Base-by-base conservation (phyloP, 30 jellyfish, hydroid and myxozoan species). In the Sanderia malayensis region DNA sequence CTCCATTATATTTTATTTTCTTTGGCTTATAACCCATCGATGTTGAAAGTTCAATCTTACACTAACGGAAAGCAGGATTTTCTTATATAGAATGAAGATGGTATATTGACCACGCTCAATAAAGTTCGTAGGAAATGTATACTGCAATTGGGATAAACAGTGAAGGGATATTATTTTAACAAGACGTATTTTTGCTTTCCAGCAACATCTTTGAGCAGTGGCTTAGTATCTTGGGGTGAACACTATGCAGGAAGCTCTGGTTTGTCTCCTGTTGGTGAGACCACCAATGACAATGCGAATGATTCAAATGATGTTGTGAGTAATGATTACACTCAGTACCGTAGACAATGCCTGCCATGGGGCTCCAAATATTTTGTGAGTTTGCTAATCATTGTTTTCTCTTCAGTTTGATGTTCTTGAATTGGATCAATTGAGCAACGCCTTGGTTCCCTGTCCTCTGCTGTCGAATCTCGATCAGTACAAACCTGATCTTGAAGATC, bases 221-320 rank as follows among this genome's bases (percentile, higher is more conserved):
- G 76, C 32, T 34, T 58, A 0, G 79, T 58, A 7, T 79, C 89
- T 1, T 90, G 97, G 97, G 89, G 82, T 29, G 97, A 90, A 79
- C 80, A 90, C 64, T 90, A 72, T 23, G 97, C 95, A 11, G 96
- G 97, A 26, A 90, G 97, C 44, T 90, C 97, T 0, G 97, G 95
- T 15, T 71, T 85, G 7, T 28, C 95, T 20, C 85, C 70, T 0
- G 31, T 60, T 4, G n/a, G n/a, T n/a, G n/a, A n/a, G n/a, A 67
- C 44, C 37, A 65, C 59, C 21, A 68, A 52, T 7, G 15, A 27
- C 23, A 33, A 53, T 44, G 81, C 31, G 1, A 71, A 52, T 11
- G 67, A 65, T 11, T 37, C 89, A 3, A 24, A 58, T 29, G 65
- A 66, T 31, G 76, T 78, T 71, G 89, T 78, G 55, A 26, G 69